Evolutionary conservation across 37 sponge, comb jelly and placozoan genomes (phyloP), one percentile per base, ranked within the genome.

Genomic region (Haliclona indistincta): DNA sequence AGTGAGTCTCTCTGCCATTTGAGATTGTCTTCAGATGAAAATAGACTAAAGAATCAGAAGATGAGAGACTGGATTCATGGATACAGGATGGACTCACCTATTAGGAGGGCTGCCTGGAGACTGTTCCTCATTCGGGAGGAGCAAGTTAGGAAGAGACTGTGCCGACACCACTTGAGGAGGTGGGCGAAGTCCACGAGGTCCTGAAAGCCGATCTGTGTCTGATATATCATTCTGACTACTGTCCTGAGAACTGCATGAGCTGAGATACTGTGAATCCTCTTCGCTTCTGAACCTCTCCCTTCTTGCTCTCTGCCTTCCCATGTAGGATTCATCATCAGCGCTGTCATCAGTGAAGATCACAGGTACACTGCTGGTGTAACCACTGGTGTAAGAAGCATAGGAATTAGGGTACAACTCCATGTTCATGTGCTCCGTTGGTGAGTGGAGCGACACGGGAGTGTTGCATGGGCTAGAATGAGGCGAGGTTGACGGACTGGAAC

Each of bases 81-180:
- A 28, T 22, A 4, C 28, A 28, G 29, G 23, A 2, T 23, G 42
- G 25, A 20, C 45, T 1, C 35, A 20, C 25, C 45, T 43, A 42
- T 22, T 68, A 42, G 28, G 15, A 20, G 15, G 43, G 1, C n/a
- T 40, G 43, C 28, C 28, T 23, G 6, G 11, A 6, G 43, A 23
- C 44, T 68, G 43, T 25, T 28, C 15, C 43, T 28, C 25, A 6
- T 58, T 26, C 6, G 60, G 5, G 34, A 32, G 4, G 35, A 81
- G 78, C 0, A 88, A 61, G 38, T 88, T 71, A 32, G 88, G 88
- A 8, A 88, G 79, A 23, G 88, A 88, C 23, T 75, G 74, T 20
- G 82, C 78, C 1, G 63, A 19, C 8, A 88, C 67, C 2, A 81
- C 54, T 43, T 77, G 88, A 4, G 88, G 78, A 22, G 58, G 56